Evolutionary conservation across 2,113 vertebrate species (phyloP).

Genomic region (Pygoscelis adeliae): DNA sequence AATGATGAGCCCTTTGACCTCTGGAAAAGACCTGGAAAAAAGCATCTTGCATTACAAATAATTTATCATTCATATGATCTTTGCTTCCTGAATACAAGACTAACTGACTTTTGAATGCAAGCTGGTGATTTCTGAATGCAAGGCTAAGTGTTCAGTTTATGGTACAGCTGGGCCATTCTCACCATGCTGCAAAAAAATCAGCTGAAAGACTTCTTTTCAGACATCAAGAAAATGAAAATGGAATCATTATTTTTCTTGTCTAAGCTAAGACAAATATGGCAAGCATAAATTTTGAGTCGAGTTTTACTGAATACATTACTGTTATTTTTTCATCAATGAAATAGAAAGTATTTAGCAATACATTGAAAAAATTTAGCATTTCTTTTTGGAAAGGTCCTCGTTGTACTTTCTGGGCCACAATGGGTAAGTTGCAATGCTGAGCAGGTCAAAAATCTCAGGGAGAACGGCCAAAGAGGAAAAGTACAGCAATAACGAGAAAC

Average conservation of each 20-base stretch:
- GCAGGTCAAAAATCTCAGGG: background rate
- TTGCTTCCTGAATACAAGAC: conserved; percentile 44
- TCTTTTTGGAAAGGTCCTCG: background rate
- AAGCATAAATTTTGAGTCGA: background rate
- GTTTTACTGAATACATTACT: background rate
- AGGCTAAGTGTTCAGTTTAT: conserved; percentile 28
- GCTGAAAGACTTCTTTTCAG: conserved; percentile 43
- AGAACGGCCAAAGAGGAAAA: background rate
- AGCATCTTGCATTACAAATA: conserved; percentile 10
- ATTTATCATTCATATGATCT: conserved; percentile 50
- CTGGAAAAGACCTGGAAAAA: background rate
- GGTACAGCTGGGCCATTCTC: conserved; percentile 59
- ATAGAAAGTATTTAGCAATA: background rate
- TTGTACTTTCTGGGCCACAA: background rate
- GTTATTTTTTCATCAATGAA: background rate
- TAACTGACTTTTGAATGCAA: conserved; percentile 47
- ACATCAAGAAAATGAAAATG: conserved; percentile 14
- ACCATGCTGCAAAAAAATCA: background rate
- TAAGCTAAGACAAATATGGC: background rate
- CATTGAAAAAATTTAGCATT: background rate
- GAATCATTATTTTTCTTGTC: conserved; percentile 43
- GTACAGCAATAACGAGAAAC: fast-evolving
- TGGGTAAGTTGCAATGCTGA: background rate
- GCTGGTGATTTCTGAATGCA: conserved; percentile 49
- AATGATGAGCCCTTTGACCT: conserved; percentile 5